phyloP scores from a whole-genome alignment of 2,797 vertebrate species.

The Setipinna tenuifilis region DNA sequence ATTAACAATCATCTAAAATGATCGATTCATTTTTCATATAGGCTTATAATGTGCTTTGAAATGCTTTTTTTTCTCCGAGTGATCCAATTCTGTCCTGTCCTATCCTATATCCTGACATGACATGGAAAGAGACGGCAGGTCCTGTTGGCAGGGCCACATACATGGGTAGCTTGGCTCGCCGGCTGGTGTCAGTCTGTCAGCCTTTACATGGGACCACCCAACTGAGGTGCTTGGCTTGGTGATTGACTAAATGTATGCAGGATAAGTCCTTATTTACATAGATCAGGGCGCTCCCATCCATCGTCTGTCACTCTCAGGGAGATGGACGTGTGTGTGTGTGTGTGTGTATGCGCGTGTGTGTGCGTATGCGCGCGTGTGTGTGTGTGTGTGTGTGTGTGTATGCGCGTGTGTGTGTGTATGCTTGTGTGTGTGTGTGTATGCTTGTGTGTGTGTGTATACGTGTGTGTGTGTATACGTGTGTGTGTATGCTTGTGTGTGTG shows the following conservation, averaged over 20 bases:
- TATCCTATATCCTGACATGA: neutral
- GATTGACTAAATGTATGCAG: conserved; percentile 39
- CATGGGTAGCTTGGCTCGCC: neutral
- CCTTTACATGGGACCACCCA: neutral
- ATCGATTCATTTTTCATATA: neutral
- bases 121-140: neutral
- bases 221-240: conserved; percentile 5
- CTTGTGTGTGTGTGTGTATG: too few relatives aligned
- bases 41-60: neutral
- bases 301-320: neutral
- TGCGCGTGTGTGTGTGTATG: neutral
- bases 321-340: conserved; percentile 1
- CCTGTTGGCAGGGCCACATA: neutral
- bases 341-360: neutral
- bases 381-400: neutral
- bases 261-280: conserved; percentile 41
- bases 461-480: too few relatives aligned
- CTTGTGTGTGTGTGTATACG: too few relatives aligned
- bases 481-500: too few relatives aligned
- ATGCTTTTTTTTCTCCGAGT: neutral
- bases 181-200: conserved; percentile 15
- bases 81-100: neutral
- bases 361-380: neutral
- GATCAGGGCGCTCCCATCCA: conserved; percentile 12
- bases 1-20: neutral